Evolutionary conservation across 1,140 invertebrate genomes (phyloP).

Genomic region (Achatina immaculata): DNA sequence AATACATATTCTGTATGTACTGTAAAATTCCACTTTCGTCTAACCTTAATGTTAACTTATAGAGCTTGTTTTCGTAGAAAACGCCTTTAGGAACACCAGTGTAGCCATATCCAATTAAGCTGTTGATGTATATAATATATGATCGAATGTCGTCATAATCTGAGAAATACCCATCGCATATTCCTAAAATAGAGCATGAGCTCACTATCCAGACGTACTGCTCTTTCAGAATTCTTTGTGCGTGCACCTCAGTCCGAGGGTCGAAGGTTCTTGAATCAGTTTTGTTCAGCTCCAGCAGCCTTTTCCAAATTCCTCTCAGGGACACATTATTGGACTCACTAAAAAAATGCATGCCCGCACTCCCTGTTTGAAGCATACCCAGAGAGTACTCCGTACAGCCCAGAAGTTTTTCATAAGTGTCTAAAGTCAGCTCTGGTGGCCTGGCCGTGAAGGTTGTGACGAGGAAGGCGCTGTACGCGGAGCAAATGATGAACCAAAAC

Average conservation of each 20-base stretch:
- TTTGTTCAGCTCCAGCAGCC: neutral
- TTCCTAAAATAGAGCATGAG: neutral
- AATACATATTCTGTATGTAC: neutral
- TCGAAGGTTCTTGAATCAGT: neutral
- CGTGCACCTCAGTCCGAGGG: neutral
- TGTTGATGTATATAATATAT: neutral
- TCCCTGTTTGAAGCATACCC: neutral
- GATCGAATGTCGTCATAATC: neutral
- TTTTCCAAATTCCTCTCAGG: neutral
- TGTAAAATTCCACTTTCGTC: slow-evolving; percentile 9
- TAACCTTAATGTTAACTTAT: neutral
- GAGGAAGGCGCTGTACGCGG: slow-evolving; percentile 8
- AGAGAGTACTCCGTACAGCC: neutral
- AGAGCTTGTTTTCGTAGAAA: neutral
- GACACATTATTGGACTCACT: neutral
- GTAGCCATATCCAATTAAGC: neutral
- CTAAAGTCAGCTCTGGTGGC: slow-evolving; percentile 1
- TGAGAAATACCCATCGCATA: neutral
- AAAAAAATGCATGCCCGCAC: neutral
- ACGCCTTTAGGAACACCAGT: neutral
- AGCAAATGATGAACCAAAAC: slow-evolving; percentile 1
- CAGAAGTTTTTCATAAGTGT: neutral
- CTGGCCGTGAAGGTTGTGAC: slow-evolving; percentile 7
- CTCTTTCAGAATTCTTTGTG: neutral
- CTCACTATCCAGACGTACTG: neutral